Base-by-base conservation (phyloP, 2,888 invertebrate species). In the Halictus quadricinctus region DNA sequence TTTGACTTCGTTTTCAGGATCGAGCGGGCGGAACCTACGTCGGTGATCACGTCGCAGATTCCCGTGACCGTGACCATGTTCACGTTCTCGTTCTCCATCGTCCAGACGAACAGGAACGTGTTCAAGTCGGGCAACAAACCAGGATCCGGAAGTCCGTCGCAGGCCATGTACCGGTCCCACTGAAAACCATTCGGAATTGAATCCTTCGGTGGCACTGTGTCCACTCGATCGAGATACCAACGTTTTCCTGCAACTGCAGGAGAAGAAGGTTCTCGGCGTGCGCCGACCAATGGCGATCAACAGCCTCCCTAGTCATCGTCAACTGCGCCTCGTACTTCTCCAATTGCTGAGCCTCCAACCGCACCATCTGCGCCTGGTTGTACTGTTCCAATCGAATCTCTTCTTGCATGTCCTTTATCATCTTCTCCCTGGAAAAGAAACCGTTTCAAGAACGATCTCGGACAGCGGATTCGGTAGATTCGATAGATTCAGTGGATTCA, bases 111-210 rank as follows among this genome's bases (percentile, higher is more conserved):
- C 0, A 96, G 92, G 89, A 96, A 96, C 0, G 96, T 96, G 92
- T 96, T 96, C 95, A 96, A 95, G 84, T 96, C 95, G 0, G 96
- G 95, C 5, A 96, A 94, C 25, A 95, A 94, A 0, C 95, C 94
- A 4, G 96, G 96, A 91, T 96, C 96, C 0, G 96, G 96, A 1
- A 96, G 95, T 5, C 96, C 96, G 79, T 96, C 96, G 86, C 96
- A 96, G 1, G 95, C 95, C 72, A 96, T 94, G 86, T 96, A 96
- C 80, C 96, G 95, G 69, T 93, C 92, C 96, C 96, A 96, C 96
- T 96, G 92, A 5, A 91, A 92, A 43, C 29, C 69, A 72, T 13
- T n/a, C 43, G n/a, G 10, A 7, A 70, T n/a, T n/a, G 43, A 43
- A n/a, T 6, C 2, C 1, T 58, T n/a, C n/a, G 58, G 0, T n/a